A percentile compares a stretch with the other conserved stretches of the same genome.
Conservation (phyloP, 2,113 vertebrate species). For the Gymnorhina tibicen region DNA sequence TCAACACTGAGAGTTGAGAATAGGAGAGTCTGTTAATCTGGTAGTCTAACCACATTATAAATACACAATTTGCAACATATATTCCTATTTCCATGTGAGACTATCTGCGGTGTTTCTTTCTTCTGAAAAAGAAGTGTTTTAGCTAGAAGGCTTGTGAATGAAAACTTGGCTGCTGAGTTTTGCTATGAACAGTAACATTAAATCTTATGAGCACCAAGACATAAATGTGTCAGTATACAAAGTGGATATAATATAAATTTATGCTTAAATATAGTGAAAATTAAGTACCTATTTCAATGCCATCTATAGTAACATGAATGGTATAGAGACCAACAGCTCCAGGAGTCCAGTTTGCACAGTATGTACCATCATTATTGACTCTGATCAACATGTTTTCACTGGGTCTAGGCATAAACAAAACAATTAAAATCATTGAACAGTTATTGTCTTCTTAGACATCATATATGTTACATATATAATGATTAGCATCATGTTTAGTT, state of each 20-base stretch:
- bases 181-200: background rate
- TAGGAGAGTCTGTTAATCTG: background rate
- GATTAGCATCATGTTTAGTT: background rate
- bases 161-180: background rate
- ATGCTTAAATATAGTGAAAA: background rate
- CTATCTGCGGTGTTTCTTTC: background rate
- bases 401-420: conserved; percentile 76
- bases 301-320: conserved; percentile 97
- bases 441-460: background rate
- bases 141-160: background rate
- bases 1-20: background rate
- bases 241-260: background rate
- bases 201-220: background rate
- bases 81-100: background rate
- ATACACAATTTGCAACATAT: background rate
- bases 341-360: conserved; percentile 98
- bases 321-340: conserved; percentile 97
- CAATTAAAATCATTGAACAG: background rate
- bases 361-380: conserved; percentile 97
- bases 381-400: conserved; percentile 99
- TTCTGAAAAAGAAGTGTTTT: background rate
- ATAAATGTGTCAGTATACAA: background rate
- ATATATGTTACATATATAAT: background rate
- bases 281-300: conserved; percentile 94
- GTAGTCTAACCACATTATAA: background rate